These are phyloP conservation scores for Drosophila neotestacea DNA, from an alignment of 2,888 invertebrate genomes.

Conservation along the genomic window DNA sequence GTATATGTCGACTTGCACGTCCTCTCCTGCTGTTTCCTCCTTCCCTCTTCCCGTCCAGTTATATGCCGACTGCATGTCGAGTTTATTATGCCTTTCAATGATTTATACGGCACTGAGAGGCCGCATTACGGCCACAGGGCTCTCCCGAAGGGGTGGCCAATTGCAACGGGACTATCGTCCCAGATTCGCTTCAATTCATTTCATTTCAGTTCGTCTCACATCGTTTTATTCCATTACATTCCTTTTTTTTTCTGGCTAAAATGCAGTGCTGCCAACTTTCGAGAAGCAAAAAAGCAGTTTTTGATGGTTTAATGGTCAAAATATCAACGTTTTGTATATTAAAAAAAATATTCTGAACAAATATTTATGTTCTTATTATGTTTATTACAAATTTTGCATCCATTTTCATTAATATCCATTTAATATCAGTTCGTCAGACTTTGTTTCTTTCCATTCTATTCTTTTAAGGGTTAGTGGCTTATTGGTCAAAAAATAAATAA, in stretches of 20 bases:
- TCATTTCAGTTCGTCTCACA: conserved; percentile 19
- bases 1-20: conserved; percentile 29
- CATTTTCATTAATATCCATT: no score
- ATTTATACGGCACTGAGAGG: conserved; percentile 59
- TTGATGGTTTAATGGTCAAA: no score
- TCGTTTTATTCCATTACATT: conserved; percentile 24
- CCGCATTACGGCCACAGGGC: conserved; percentile 45
- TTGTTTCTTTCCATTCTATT: no score
- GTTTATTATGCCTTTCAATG: conserved; percentile 72
- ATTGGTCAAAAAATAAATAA: no score
- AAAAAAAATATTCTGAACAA: no score
- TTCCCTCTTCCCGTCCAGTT: not conserved
- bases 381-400: no score
- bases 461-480: no score
- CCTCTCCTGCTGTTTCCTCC: conserved; percentile 20
- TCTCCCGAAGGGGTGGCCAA: conserved; percentile 13
- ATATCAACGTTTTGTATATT: no score
- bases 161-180: conserved; percentile 19
- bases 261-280: no score
- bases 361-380: no score
- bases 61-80: conserved; percentile 46
- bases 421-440: no score
- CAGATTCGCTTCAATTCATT: conserved; percentile 32
- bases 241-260: not conserved
- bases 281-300: no score